Evolutionary conservation across 2,888 invertebrate genomes (phyloP).

Genomic region (Mycogona germanica): DNA sequence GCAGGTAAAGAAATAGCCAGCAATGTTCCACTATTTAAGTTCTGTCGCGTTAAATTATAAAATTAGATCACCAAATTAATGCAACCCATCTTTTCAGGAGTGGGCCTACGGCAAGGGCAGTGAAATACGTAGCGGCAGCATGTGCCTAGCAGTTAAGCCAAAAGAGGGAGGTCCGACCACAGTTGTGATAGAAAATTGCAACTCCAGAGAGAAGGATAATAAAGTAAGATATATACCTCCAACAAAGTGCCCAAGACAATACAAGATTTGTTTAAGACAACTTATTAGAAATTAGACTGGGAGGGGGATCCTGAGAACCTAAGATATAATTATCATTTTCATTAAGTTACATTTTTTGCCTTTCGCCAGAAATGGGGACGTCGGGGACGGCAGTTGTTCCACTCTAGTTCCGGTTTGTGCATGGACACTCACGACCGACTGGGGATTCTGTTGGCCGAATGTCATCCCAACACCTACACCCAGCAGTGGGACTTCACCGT

Average conservation of each 20-base stretch:
- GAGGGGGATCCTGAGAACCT: not conserved
- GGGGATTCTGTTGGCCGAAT: conserved; percentile 15
- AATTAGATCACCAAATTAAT: too few species aligned
- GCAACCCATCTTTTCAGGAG: conserved; percentile 21
- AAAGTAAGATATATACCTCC: conserved; percentile 16
- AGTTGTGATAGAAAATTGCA: conserved; percentile 17
- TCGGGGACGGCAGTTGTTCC: conserved; percentile 19
- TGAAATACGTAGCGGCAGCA: conserved; percentile 19
- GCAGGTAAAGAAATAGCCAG: conserved; percentile 5
- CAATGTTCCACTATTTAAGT: not conserved
- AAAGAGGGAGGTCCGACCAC: conserved; percentile 11
- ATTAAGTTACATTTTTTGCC: not conserved
- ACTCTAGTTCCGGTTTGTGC: conserved; percentile 20
- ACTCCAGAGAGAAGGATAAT: conserved; percentile 1
- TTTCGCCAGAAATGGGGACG: conserved; percentile 22
- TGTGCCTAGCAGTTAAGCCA: conserved; percentile 18
- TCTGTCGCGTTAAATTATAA: too few species aligned
- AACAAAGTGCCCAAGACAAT: too few species aligned
- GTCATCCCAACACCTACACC: conserved; percentile 19
- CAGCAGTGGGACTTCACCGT: conserved; percentile 24
- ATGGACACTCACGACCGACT: conserved; percentile 20
- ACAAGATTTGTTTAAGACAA: too few species aligned
- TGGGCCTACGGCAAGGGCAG: conserved; percentile 22
- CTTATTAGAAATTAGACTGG: too few species aligned
- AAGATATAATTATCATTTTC: not conserved